Percentiles rank a stretch among this genome's conserved stretches.
Evolutionary conservation across 2,888 invertebrate genomes (phyloP).

Genomic region (Agriopis marginaria): DNA sequence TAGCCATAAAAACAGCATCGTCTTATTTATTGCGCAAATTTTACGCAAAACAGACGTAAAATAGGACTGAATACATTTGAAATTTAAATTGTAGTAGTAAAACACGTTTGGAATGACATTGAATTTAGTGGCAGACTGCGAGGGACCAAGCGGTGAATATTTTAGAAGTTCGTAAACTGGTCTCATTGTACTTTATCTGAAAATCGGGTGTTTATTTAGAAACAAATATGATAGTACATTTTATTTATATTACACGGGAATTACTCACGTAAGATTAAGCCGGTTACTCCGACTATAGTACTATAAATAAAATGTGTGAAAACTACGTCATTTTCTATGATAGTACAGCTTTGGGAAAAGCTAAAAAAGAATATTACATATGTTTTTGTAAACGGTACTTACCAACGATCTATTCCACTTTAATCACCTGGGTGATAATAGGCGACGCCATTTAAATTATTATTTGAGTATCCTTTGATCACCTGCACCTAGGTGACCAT

Average conservation of each 20-base stretch:
- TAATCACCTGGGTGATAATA: too few relatives aligned
- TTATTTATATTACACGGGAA: too few relatives aligned
- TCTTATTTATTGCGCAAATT: slow-evolving; percentile 45
- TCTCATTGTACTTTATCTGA: slow-evolving; percentile 13
- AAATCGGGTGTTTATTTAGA: not conserved
- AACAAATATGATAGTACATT: slow-evolving; percentile 2
- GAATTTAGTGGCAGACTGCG: slow-evolving; percentile 43
- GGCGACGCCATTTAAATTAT: too few relatives aligned
- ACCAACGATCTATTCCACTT: too few relatives aligned
- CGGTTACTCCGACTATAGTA: too few relatives aligned
- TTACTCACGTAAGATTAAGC: too few relatives aligned
- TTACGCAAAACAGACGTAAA: slow-evolving; percentile 40
- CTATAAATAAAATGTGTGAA: too few relatives aligned
- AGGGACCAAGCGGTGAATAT: slow-evolving; percentile 38
- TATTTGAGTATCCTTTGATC: too few relatives aligned
- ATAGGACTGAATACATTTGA: slow-evolving; percentile 41
- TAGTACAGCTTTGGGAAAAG: not conserved
- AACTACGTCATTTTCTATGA: too few relatives aligned
- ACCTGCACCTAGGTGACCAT: too few relatives aligned
- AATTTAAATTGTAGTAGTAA: slow-evolving; percentile 46
- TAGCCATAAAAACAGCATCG: slow-evolving; percentile 39
- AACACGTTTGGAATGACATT: slow-evolving; percentile 44
- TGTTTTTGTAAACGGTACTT: too few relatives aligned
- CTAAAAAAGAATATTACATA: too few relatives aligned
- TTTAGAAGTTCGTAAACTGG: slow-evolving; percentile 25